Conservation (phyloP, 1,140 invertebrate genomes). For the Zophobas atratus region DNA sequence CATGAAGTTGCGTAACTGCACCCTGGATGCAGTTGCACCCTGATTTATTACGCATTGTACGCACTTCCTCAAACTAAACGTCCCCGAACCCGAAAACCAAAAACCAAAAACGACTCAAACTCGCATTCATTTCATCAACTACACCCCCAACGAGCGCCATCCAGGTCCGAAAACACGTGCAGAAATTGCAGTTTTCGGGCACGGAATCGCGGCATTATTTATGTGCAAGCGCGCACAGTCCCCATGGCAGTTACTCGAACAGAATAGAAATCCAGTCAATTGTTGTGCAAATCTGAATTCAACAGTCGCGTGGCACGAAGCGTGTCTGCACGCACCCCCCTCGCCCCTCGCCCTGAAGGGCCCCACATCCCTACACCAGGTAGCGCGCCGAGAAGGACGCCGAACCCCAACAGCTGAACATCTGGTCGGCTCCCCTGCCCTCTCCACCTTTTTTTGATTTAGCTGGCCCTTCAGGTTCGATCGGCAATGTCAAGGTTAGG, state of each 20-base stretch:
- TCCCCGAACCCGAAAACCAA: background rate
- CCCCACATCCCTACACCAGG: conserved; percentile 1
- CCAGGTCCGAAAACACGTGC: background rate
- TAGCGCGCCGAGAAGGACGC: conserved; percentile 17
- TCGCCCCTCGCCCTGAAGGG: conserved; percentile 6
- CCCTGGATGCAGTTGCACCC: conserved; percentile 20
- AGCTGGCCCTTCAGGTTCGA: conserved; percentile 5
- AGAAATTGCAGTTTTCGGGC: background rate
- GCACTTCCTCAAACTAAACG: background rate
- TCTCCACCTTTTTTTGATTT: conserved; percentile 16
- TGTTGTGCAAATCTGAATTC: conserved; percentile 57
- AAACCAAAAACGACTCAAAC: too few species aligned
- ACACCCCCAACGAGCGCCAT: background rate
- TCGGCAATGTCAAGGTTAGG: conserved; percentile 30
- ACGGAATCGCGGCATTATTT: background rate
- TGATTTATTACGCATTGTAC: conserved; percentile 46
- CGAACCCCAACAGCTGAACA: conserved; percentile 37
- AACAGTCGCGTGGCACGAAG: conserved; percentile 55
- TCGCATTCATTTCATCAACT: background rate
- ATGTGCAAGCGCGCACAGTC: conserved; percentile 13
- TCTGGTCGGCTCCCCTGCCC: conserved; percentile 29
- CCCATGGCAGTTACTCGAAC: conserved; percentile 51
- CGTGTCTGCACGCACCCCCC: conserved; percentile 49
- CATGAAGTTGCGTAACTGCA: conserved; percentile 31
- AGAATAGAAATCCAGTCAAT: conserved; percentile 55